Percentiles rank a stretch among this genome's conserved stretches.
Conservation (phyloP, 1,140 invertebrate genomes). For the Caenorhabditis brenneri region DNA sequence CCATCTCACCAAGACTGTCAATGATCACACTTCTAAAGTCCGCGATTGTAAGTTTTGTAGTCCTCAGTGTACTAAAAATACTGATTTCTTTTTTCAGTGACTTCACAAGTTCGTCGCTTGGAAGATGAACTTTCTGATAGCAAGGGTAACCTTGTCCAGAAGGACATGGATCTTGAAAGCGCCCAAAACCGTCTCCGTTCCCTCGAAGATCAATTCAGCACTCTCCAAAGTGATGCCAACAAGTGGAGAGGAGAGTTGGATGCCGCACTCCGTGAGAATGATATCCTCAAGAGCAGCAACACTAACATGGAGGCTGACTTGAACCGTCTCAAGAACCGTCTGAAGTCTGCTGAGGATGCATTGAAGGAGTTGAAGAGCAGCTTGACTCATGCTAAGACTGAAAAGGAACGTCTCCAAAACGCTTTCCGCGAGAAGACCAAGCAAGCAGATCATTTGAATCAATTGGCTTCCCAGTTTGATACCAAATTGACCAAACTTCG, state of each 20-base stretch:
- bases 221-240: conserved; percentile 60
- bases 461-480: conserved; percentile 65
- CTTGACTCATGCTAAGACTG: conserved; percentile 62
- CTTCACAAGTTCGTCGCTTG: conserved; percentile 63
- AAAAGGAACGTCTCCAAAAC: conserved; percentile 66
- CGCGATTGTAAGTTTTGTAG: conserved; percentile 61
- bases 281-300: conserved; percentile 59
- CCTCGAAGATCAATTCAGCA: conserved; percentile 63
- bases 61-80: background rate
- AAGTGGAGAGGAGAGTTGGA: conserved; percentile 64
- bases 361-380: conserved; percentile 61
- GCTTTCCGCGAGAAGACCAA: conserved; percentile 67
- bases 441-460: conserved; percentile 66
- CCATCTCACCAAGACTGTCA: conserved; percentile 68
- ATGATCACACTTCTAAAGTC: conserved; percentile 68
- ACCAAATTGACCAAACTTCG: conserved; percentile 65
- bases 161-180: conserved; percentile 66
- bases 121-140: conserved; percentile 67
- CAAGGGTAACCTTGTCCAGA: conserved; percentile 50
- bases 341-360: conserved; percentile 59
- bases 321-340: conserved; percentile 58
- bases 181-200: conserved; percentile 60
- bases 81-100: conserved; percentile 57
- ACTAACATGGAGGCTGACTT: conserved; percentile 60
- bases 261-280: conserved; percentile 61